A percentile compares a stretch with the other conserved stretches of the same genome.
Evolutionary conservation across 30 jellyfish, hydroid and myxozoan genomes (phyloP).

Genomic region (Nemopilema nomurai): DNA sequence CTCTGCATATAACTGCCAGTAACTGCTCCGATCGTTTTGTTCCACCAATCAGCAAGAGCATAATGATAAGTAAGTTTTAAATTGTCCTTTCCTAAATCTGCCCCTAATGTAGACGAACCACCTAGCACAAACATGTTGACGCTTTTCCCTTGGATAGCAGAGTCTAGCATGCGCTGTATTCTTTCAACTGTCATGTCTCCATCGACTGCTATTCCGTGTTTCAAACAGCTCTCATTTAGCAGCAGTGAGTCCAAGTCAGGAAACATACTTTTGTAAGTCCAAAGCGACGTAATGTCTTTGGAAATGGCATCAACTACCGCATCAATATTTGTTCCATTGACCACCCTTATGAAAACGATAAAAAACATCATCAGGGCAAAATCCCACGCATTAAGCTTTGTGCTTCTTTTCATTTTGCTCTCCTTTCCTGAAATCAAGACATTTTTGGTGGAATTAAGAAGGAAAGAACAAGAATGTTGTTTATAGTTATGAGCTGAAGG

Average conservation of each 20-base stretch:
- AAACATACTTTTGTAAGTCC: constrained; percentile 46
- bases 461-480: too few relatives aligned
- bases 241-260: constrained; percentile 33
- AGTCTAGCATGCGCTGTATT: constrained; percentile 55
- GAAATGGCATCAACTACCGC: constrained; percentile 31
- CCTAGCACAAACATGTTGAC: constrained; percentile 78
- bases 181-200: constrained; percentile 68
- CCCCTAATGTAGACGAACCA: constrained; percentile 87
- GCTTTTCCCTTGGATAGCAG: constrained; percentile 58
- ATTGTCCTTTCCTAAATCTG: constrained; percentile 87
- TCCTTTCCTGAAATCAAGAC: background rate
- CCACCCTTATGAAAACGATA: background rate
- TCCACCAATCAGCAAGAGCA: constrained; percentile 98
- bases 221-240: constrained; percentile 33
- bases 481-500: too few relatives aligned
- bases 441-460: too few relatives aligned
- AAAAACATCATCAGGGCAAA: background rate
- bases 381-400: background rate
- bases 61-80: constrained; percentile 67
- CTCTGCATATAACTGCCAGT: constrained; percentile 79
- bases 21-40: constrained; percentile 68
- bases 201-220: constrained; percentile 60
- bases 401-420: background rate
- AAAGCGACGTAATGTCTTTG: constrained; percentile 33
- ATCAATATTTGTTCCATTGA: background rate